Conservation (phyloP, 2,113 vertebrate species). For the Phaethornis superciliosus region DNA sequence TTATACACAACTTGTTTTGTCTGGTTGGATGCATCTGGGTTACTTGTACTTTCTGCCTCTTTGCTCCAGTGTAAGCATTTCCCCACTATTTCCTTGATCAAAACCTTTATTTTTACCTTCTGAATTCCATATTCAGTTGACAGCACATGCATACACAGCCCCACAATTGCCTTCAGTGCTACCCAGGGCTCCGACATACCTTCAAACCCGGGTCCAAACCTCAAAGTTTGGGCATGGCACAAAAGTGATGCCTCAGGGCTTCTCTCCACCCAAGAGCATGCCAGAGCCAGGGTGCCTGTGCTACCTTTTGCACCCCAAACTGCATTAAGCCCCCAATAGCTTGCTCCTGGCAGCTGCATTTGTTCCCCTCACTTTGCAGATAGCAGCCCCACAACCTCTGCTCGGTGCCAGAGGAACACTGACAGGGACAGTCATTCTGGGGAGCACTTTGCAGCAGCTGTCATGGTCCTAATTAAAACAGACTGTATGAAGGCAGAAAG, state of each 20-base stretch:
- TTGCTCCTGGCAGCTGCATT: not conserved
- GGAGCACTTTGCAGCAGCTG: not conserved
- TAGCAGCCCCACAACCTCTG: not conserved
- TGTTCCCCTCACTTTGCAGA: not conserved
- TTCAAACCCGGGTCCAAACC: not conserved
- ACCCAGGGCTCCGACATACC: not conserved
- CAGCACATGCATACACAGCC: not conserved
- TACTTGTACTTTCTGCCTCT: not conserved
- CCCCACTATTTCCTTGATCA: not conserved
- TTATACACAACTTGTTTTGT: not conserved
- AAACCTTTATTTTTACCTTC: not conserved
- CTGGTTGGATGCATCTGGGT: not conserved
- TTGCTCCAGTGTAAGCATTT: not conserved
- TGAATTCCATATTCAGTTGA: not conserved
- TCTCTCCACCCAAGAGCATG: not conserved
- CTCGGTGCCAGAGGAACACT: not conserved
- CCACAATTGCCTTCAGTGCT: not conserved
- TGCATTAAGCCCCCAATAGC: not conserved
- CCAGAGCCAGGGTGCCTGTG: rapidly evolving
- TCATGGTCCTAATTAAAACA: not conserved
- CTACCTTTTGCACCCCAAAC: not conserved
- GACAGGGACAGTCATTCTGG: not conserved
- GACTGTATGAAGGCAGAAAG: not conserved
- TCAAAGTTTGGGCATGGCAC: not conserved
- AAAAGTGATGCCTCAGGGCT: not conserved